Evolutionary conservation across 2,113 vertebrate genomes (phyloP), one percentile per base, ranked within the genome.

Genomic region (Rallus limicola): DNA sequence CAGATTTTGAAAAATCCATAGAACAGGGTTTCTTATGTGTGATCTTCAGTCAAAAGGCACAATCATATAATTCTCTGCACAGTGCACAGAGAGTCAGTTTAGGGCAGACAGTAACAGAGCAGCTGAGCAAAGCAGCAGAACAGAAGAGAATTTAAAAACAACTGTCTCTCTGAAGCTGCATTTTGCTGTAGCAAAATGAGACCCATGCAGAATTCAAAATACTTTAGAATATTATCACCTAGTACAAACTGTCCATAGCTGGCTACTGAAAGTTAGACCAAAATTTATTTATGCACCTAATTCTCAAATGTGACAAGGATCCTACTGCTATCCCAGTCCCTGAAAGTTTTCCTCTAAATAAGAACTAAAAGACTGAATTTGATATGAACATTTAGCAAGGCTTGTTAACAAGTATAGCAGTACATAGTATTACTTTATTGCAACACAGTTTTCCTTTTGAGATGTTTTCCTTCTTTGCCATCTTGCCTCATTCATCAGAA

Each of bases 151-250:
- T 79, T 91, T 92, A 33, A 91, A 90, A 96, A 50, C 58, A 90
- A 36, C 29, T 52, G 58, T 50, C 38, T 83, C 68, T 90, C 68
- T 50, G 65, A 92, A 86, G 71, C 88, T 69, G 17, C 31, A 55
- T 88, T 82, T 86, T 90, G 50, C 90, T 86, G n/a, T 42, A 62
- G 33, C 55, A 75, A 78, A 72, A 82, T 26, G 33, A 93, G 67
- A 86, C 55, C 40, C n/a, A 40, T 50, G 71, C 69, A 59, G 86
- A 95, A 93, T 93, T 90, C 77, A 89, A 38, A 86, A 42, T 29
- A 53, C 20, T 82, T 63, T 14, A 44, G 34, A 82, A 55, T 31
- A 34, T 78, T 78, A 65, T 56, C 65, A 58, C 59, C 76, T 10
- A 55, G 52, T 16, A 28, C 31, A 24, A n/a, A 18, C 58, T 65